A percentile compares a stretch with the other conserved stretches of the same genome.
phyloP scores from a whole-genome alignment of 2,797 vertebrate species.

The Thalassophryne amazonica region DNA sequence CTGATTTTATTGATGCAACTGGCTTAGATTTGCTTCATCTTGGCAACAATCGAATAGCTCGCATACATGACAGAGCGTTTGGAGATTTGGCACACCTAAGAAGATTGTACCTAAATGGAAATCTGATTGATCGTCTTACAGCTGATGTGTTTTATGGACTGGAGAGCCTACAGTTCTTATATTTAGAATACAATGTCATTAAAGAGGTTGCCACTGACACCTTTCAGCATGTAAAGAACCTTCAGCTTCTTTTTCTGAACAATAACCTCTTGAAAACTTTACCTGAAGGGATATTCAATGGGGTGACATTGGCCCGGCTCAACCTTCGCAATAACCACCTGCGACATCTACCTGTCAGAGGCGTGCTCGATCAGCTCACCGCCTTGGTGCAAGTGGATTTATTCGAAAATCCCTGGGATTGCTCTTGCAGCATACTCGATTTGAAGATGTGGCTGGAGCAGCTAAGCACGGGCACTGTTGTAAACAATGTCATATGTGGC shows the following conservation, averaged over 20 bases:
- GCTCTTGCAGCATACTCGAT: slow-evolving; percentile 89
- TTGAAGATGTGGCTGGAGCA: slow-evolving; percentile 95
- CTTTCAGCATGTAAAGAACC: slow-evolving; percentile 88
- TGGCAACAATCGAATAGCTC: slow-evolving; percentile 93
- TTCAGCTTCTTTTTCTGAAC: slow-evolving; percentile 95
- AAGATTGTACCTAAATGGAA: slow-evolving; percentile 94
- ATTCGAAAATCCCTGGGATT: slow-evolving; percentile 98
- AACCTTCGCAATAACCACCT: slow-evolving; percentile 94
- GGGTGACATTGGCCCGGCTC: slow-evolving; percentile 87
- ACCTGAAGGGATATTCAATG: slow-evolving; percentile 85
- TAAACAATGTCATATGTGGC: slow-evolving; percentile 94
- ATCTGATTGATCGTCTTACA: slow-evolving; percentile 89
- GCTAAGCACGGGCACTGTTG: slow-evolving; percentile 89
- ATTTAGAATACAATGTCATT: slow-evolving; percentile 95
- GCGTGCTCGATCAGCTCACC: slow-evolving; percentile 89
- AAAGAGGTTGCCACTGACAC: slow-evolving; percentile 86
- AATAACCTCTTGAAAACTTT: slow-evolving; percentile 92
- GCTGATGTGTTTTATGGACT: slow-evolving; percentile 89
- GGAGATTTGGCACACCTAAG: slow-evolving; percentile 88
- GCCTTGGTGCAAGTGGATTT: slow-evolving; percentile 94
- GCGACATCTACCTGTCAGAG: slow-evolving; percentile 84
- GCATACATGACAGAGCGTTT: slow-evolving; percentile 90
- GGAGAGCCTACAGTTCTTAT: slow-evolving; percentile 92
- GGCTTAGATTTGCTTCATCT: slow-evolving; percentile 94
- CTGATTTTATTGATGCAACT: slow-evolving; percentile 90